Base-by-base conservation (phyloP, 2,888 invertebrate genomes). In the Oegoconia quadripuncta region DNA sequence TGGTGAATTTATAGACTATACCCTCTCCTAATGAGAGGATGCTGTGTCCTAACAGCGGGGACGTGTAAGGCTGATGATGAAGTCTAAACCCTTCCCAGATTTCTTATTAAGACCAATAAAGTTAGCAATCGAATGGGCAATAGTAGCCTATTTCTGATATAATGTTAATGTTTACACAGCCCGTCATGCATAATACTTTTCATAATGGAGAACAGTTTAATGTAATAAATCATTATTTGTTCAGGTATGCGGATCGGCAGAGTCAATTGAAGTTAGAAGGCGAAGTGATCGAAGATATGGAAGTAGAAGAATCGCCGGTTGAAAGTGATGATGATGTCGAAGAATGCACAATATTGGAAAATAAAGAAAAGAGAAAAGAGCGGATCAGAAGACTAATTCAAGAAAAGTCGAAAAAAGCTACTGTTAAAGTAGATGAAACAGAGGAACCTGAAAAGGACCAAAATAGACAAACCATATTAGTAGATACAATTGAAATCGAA, bases 201-300 rank as follows among this genome's bases (percentile, higher is more conserved):
- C n/a, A n/a, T n/a, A n/a, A n/a, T n/a, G n/a, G n/a, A n/a, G n/a
- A n/a, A n/a, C n/a, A n/a, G n/a, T n/a, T n/a, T n/a, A 6, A 12
- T 30, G 30, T 11, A 11, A 8, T 11, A 29, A 23, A 30, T 32
- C 2, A 9, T 31, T 23, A 28, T 43, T 25, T 46, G 72, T 74
- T 42, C 59, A 86, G 87, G 46, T 87, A 56, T 65, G 84, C 74
- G 29, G 84, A 84, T 34, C 73, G 72, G 49, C 86, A 87, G 52
- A 79, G 72, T 40, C 77, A 65, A 55, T 53, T 86, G 20, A 77
- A 80, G 39, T 57, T 87, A 40, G 81, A 80, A 59, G 77, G 68
- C 35, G 75, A 55, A 40, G 86, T 84, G 59, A 82, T 87, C 30
- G 79, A 74, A 4, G 87, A 87, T 38, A 83, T 82, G 43, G 87